phyloP scores from a whole-genome alignment of 2,888 invertebrate genomes.

The Trissonchulus sp. region DNA sequence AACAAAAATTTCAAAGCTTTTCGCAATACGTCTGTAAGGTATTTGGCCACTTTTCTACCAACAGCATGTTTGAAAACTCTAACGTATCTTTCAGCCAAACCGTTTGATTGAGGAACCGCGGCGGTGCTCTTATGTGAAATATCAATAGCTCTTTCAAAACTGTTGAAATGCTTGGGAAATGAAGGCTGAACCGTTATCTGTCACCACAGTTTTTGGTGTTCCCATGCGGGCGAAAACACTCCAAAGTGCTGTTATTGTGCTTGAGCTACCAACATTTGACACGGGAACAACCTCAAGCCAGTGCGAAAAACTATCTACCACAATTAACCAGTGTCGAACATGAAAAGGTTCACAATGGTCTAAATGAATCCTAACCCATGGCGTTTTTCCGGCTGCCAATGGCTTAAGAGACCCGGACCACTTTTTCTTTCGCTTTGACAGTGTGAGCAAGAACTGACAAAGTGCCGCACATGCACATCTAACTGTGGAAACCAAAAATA shows the following conservation, averaged over 20 bases:
- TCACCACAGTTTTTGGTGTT: background rate
- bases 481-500: background rate
- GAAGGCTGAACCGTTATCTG: background rate
- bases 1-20: background rate
- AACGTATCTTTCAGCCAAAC: background rate
- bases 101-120: background rate
- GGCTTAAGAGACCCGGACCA: background rate
- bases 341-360: background rate
- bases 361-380: background rate
- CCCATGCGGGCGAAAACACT: background rate
- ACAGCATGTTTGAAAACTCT: background rate
- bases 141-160: background rate
- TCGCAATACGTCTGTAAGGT: background rate
- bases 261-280: background rate
- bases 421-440: background rate
- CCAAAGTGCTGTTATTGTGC: background rate
- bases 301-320: background rate
- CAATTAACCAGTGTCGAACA: background rate
- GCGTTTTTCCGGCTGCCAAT: background rate
- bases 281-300: background rate
- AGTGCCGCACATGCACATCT: background rate
- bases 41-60: background rate
- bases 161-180: background rate
- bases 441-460: background rate
- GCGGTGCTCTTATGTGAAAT: background rate